These are phyloP conservation scores for Elaphurus davidianus DNA, from an alignment of 2,113 vertebrate species.

Conservation along the genomic window DNA sequence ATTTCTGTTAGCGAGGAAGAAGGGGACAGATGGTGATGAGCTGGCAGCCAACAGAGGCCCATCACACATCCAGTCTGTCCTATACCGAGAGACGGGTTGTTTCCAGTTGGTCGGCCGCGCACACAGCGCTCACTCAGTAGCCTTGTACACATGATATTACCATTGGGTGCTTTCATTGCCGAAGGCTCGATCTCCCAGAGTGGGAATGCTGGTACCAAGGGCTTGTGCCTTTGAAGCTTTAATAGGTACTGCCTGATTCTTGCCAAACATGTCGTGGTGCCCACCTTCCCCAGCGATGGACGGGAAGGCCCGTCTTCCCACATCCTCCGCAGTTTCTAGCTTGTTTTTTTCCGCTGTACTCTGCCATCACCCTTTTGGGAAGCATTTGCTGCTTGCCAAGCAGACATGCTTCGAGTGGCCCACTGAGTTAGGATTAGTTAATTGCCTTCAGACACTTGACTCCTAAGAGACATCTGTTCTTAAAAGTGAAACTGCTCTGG, in stretches of 20 bases:
- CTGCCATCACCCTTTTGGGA: not conserved
- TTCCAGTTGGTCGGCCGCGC: not conserved
- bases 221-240: not conserved
- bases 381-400: conserved; percentile 6
- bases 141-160: not conserved
- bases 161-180: not conserved
- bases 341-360: not conserved
- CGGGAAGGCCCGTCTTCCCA: not conserved
- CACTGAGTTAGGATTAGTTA: not conserved
- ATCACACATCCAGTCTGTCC: not conserved
- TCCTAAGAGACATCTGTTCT: conserved; percentile 22
- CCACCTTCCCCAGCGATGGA: not conserved
- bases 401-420: not conserved
- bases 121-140: not conserved
- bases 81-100: not conserved
- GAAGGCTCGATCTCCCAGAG: not conserved
- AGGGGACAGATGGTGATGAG: not conserved
- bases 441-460: conserved; percentile 30
- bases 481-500: not conserved
- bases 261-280: not conserved
- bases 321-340: not conserved
- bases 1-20: not conserved
- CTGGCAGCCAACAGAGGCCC: not conserved
- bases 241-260: not conserved
- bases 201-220: not conserved